Evolutionary conservation across 2,888 invertebrate species (phyloP).

Genomic region (Agrenia bidenticulata): DNA sequence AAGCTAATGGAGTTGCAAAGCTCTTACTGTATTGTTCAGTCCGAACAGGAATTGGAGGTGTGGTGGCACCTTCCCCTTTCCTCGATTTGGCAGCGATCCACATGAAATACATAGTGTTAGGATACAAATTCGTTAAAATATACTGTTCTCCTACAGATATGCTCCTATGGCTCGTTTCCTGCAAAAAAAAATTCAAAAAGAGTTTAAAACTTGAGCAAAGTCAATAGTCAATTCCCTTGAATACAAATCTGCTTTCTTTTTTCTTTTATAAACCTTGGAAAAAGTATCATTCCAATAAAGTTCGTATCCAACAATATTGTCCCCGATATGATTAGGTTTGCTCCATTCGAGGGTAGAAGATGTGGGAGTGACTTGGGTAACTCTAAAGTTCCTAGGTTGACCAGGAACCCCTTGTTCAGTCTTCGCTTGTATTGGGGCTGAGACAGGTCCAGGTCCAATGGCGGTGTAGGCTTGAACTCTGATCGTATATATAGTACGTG

Average conservation of each 20-base stretch:
- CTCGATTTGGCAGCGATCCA: slow-evolving; percentile 94
- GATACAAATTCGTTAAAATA: slow-evolving; percentile 85
- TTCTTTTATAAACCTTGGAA: slow-evolving; percentile 64
- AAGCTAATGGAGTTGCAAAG: neutral
- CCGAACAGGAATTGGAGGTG: slow-evolving; percentile 87
- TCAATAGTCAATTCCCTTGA: neutral
- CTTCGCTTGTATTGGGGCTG: slow-evolving; percentile 95
- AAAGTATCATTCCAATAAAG: slow-evolving; percentile 97
- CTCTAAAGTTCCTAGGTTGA: slow-evolving; percentile 87
- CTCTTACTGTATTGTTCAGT: slow-evolving; percentile 97
- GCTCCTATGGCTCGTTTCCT: slow-evolving; percentile 78
- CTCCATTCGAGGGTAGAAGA: slow-evolving; percentile 90
- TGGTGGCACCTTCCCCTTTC: slow-evolving; percentile 91
- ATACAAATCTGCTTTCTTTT: too few species aligned
- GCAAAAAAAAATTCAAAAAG: slow-evolving; percentile 28
- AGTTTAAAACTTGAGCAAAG: neutral
- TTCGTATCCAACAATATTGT: slow-evolving; percentile 92
- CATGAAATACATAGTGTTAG: slow-evolving; percentile 94
- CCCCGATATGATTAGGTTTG: slow-evolving; percentile 85
- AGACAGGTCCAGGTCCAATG: slow-evolving; percentile 92
- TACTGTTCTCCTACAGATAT: slow-evolving; percentile 82
- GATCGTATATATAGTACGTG: slow-evolving; percentile 91
- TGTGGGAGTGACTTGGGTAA: slow-evolving; percentile 83
- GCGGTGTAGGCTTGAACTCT: slow-evolving; percentile 90
- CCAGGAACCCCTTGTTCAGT: slow-evolving; percentile 96